These are phyloP conservation scores for Dinocampus coccinellae DNA, from an alignment of 2,888 invertebrate species.

Conservation along the genomic window DNA sequence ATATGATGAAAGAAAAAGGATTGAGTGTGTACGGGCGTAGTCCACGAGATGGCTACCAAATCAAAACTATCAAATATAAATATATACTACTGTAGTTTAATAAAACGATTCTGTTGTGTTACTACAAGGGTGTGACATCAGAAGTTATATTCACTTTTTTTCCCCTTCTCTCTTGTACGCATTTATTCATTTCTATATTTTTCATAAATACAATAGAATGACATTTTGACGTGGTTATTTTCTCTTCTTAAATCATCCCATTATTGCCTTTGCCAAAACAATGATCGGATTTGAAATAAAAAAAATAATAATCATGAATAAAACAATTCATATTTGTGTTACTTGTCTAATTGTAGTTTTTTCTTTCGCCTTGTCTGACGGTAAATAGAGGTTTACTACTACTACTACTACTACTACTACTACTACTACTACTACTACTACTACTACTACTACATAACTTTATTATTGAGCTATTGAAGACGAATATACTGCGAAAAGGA, in stretches of 20 bases:
- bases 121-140: constrained; percentile 63
- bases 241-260: constrained; percentile 2
- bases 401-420: background rate
- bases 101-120: constrained; percentile 68
- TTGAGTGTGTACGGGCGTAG: background rate
- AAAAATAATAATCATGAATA: background rate
- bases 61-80: constrained; percentile 28
- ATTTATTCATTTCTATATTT: constrained; percentile 13
- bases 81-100: constrained; percentile 52
- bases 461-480: background rate
- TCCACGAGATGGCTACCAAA: constrained; percentile 1
- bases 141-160: constrained; percentile 54
- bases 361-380: constrained; percentile 8
- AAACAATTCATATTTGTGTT: too few relatives aligned
- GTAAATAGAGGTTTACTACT: constrained; percentile 6
- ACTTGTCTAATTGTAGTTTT: background rate
- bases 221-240: constrained; percentile 24
- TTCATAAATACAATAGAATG: constrained; percentile 16
- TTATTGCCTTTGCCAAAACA: constrained; percentile 11
- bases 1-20: background rate
- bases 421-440: background rate
- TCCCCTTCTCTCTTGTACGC: constrained; percentile 17
- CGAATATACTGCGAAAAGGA: background rate
- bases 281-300: constrained; percentile 1
- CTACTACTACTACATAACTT: background rate